Evolutionary conservation across 2,797 vertebrate species (phyloP).

Genomic region (Myotis daubentonii): DNA sequence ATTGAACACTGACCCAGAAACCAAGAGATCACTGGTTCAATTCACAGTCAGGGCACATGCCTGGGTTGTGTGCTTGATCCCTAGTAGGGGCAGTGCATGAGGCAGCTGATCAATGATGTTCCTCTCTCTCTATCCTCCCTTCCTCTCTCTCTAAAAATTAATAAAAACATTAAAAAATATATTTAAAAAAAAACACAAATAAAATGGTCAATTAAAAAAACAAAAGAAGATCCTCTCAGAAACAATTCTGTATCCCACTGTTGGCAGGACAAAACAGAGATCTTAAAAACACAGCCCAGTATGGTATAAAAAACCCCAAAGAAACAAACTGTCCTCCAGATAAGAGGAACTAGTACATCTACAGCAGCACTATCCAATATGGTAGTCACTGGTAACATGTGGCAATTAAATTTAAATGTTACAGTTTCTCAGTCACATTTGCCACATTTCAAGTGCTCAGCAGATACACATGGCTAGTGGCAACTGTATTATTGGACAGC

Average conservation of each 20-base stretch:
- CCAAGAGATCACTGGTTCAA: too few relatives aligned
- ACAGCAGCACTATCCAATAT: not conserved
- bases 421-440: not conserved
- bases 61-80: too few relatives aligned
- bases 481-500: not conserved
- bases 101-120: not conserved
- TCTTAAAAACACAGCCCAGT: not conserved
- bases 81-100: too few relatives aligned
- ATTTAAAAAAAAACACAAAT: not conserved
- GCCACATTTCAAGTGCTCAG: not conserved
- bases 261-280: not conserved
- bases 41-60: too few relatives aligned
- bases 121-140: not conserved
- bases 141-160: not conserved
- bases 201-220: not conserved
- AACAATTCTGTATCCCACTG: not conserved
- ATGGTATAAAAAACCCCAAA: not conserved
- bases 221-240: not conserved
- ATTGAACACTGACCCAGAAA: too few relatives aligned
- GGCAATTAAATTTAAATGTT: constrained; percentile 17
- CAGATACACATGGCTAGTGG: not conserved
- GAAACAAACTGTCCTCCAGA: not conserved
- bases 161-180: not conserved
- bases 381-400: not conserved
- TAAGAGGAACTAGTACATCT: not conserved